Conservation (phyloP, 2,888 invertebrate genomes). For the Epirrhoe alternata region DNA sequence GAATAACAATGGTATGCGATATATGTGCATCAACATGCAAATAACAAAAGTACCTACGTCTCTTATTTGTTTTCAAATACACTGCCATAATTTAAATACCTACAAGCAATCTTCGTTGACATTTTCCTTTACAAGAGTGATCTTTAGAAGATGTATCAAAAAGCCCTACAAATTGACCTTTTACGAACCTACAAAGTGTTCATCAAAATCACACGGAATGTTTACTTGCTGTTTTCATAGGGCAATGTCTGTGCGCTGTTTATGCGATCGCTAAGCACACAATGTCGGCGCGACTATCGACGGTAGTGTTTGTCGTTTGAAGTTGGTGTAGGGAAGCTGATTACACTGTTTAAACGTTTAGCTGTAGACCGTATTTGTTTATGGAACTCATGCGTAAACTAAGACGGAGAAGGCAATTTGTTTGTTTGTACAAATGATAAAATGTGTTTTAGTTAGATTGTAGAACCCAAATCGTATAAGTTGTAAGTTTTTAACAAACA, state of each 20-base stretch:
- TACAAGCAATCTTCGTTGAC: too few relatives aligned
- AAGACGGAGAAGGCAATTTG: constrained; percentile 4
- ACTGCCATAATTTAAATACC: too few relatives aligned
- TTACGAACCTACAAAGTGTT: too few relatives aligned
- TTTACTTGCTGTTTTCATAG: constrained; percentile 9
- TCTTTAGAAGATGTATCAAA: too few relatives aligned
- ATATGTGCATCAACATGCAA: too few relatives aligned
- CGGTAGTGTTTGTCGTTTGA: constrained; percentile 24
- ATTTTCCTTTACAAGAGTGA: too few relatives aligned
- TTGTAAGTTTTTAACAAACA: too few relatives aligned
- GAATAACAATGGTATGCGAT: too few relatives aligned
- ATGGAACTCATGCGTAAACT: constrained; percentile 1
- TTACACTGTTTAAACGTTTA: constrained; percentile 25
- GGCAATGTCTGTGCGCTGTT: constrained; percentile 17
- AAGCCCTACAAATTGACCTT: too few relatives aligned
- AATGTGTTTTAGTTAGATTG: background rate
- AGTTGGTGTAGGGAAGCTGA: constrained; percentile 24
- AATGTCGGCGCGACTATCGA: constrained; percentile 25
- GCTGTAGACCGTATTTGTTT: constrained; percentile 10
- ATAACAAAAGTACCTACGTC: too few relatives aligned
- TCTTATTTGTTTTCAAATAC: too few relatives aligned
- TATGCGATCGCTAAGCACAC: constrained; percentile 22
- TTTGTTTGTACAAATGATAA: background rate
- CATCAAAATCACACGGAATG: background rate
- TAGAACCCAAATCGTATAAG: too few relatives aligned